phyloP scores from a whole-genome alignment of 2,113 vertebrate species.

The Oplegnathus fasciatus region DNA sequence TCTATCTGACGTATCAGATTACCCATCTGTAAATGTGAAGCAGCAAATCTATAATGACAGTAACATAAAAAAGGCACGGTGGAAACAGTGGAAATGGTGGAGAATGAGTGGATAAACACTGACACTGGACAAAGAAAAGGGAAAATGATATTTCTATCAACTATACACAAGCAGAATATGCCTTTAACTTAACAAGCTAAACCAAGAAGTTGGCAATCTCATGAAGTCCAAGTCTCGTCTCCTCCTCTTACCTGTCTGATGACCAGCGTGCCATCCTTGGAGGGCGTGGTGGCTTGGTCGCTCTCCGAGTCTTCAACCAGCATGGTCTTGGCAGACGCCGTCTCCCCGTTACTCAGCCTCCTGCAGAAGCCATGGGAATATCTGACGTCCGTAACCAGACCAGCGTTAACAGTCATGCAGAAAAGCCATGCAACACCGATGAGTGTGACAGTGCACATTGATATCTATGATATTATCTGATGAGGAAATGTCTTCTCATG shows the following conservation, averaged over 20 bases:
- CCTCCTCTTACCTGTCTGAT: slow-evolving; percentile 92
- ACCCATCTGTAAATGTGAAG: slow-evolving; percentile 1
- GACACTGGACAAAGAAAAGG: neutral
- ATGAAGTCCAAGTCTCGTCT: neutral
- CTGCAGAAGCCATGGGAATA: slow-evolving; percentile 79
- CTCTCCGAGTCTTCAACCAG: slow-evolving; percentile 94
- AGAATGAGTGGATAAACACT: slow-evolving; percentile 27
- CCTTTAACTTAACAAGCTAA: neutral
- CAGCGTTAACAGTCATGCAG: slow-evolving; percentile 63
- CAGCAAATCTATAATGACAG: neutral
- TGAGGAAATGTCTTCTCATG: no score
- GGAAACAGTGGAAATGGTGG: slow-evolving; percentile 2
- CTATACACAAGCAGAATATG: neutral
- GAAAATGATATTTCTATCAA: neutral
- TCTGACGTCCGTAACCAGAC: slow-evolving; percentile 65
- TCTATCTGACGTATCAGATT: neutral
- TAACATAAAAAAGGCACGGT: neutral
- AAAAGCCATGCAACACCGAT: slow-evolving; percentile 35
- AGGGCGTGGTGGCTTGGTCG: slow-evolving; percentile 91
- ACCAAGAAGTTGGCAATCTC: neutral
- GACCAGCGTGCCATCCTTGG: slow-evolving; percentile 97
- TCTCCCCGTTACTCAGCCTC: slow-evolving; percentile 97
- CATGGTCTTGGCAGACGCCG: slow-evolving; percentile 96
- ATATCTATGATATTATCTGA: neutral
- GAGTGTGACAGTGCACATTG: neutral